Conservation (phyloP, 2,888 invertebrate species). For the Tridacna gigas region DNA sequence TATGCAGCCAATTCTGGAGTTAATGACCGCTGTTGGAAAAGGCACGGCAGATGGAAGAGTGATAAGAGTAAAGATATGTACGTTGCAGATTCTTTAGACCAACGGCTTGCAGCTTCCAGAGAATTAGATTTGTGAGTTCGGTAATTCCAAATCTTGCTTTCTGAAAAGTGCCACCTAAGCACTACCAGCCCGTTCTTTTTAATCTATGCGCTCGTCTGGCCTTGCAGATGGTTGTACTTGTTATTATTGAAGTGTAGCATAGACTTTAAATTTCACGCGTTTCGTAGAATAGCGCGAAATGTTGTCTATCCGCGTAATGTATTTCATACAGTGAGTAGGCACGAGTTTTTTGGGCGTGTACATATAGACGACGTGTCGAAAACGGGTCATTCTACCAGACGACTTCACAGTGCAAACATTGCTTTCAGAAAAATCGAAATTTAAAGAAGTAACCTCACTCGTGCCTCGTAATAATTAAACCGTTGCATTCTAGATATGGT, state of each 20-base stretch:
- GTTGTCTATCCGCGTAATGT: neutral
- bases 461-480: neutral
- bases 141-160: neutral
- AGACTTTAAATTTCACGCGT: neutral
- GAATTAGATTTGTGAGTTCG: constrained; percentile 1
- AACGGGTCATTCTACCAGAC: neutral
- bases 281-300: constrained; percentile 1
- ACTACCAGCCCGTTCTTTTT: neutral
- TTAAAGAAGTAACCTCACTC: neutral
- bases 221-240: neutral
- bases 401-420: neutral
- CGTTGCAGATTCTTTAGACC: constrained; percentile 2
- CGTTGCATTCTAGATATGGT: neutral
- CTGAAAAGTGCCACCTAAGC: neutral
- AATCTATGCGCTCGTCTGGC: constrained; percentile 7
- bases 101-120: neutral
- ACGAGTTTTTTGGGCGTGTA: neutral
- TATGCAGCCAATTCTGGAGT: constrained; percentile 36
- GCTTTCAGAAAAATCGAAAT: neutral
- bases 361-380: neutral
- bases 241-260: neutral
- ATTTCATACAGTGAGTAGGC: neutral
- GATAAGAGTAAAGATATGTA: constrained; percentile 6
- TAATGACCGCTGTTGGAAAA: constrained; percentile 35
- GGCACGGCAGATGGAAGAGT: constrained; percentile 42